Evolutionary conservation across 2,888 invertebrate genomes (phyloP).

Genomic region (Polydesmus complanatus): DNA sequence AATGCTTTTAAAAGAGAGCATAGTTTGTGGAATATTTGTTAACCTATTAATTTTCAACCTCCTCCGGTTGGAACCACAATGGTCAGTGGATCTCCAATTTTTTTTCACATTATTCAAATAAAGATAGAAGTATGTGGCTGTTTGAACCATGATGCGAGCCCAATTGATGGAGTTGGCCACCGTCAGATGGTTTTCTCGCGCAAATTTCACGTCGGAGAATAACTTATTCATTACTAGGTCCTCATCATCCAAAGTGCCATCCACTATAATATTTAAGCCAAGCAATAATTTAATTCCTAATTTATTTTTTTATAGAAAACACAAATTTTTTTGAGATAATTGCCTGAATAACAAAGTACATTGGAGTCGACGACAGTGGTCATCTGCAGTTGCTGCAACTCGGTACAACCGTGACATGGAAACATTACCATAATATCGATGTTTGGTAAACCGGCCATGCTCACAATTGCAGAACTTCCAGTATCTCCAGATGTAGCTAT

Average conservation of each 20-base stretch:
- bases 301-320: neutral
- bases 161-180: slow-evolving; percentile 38
- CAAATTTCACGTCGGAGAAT: slow-evolving; percentile 30
- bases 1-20: neutral
- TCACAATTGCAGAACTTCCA: slow-evolving; percentile 37
- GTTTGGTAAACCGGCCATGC: slow-evolving; percentile 30
- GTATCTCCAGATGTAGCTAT: slow-evolving; percentile 40
- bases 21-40: slow-evolving; percentile 11
- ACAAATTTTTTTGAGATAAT: no score
- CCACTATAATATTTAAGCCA: slow-evolving; percentile 29
- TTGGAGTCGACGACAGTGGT: slow-evolving; percentile 34
- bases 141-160: slow-evolving; percentile 35
- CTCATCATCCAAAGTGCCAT: slow-evolving; percentile 36
- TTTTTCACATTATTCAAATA: slow-evolving; percentile 26
- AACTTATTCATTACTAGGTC: slow-evolving; percentile 33
- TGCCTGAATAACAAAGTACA: slow-evolving; percentile 35
- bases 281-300: neutral
- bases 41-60: slow-evolving; percentile 35
- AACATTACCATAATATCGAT: slow-evolving; percentile 36
- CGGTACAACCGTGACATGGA: slow-evolving; percentile 32
- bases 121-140: slow-evolving; percentile 34
- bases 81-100: slow-evolving; percentile 26
- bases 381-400: slow-evolving; percentile 37
- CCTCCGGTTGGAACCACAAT: slow-evolving; percentile 38
- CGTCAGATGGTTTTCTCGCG: slow-evolving; percentile 24